phyloP scores from a whole-genome alignment of 2,797 vertebrate genomes.

The Silurus lanzhouensis region DNA sequence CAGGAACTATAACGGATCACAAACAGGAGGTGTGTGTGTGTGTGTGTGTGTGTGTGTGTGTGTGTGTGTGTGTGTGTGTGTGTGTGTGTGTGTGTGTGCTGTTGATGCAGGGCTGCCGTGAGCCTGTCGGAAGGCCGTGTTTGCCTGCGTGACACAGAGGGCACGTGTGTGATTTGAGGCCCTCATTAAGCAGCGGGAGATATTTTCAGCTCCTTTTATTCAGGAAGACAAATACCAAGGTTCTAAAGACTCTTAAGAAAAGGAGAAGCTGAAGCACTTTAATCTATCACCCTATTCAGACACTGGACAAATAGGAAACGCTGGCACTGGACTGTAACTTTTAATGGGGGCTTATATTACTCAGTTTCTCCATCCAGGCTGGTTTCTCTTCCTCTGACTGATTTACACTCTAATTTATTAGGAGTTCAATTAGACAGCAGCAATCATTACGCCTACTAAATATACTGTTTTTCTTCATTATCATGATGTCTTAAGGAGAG shows the following conservation, averaged over 20 bases:
- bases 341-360: background rate
- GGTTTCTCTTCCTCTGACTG: background rate
- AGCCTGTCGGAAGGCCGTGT: conserved; percentile 35
- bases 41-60: background rate
- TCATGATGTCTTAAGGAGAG: background rate
- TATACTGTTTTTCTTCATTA: background rate
- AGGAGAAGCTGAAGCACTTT: conserved; percentile 31
- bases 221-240: conserved; percentile 54
- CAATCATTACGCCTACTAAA: background rate
- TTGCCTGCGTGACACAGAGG: conserved; percentile 34
- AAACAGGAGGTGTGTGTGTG: background rate
- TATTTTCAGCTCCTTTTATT: conserved; percentile 55
- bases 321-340: background rate
- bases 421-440: background rate
- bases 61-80: background rate
- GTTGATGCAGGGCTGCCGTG: conserved; percentile 27
- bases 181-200: conserved; percentile 42
- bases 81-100: conserved; percentile 22
- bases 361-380: background rate
- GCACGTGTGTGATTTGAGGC: conserved; percentile 35
- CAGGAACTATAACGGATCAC: conserved; percentile 51
- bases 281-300: conserved; percentile 9
- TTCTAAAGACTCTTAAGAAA: conserved; percentile 49
- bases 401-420: background rate
- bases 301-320: conserved; percentile 28